Base-by-base conservation (phyloP, 1,140 invertebrate genomes). In the Pseudomyrmex pallidus region DNA sequence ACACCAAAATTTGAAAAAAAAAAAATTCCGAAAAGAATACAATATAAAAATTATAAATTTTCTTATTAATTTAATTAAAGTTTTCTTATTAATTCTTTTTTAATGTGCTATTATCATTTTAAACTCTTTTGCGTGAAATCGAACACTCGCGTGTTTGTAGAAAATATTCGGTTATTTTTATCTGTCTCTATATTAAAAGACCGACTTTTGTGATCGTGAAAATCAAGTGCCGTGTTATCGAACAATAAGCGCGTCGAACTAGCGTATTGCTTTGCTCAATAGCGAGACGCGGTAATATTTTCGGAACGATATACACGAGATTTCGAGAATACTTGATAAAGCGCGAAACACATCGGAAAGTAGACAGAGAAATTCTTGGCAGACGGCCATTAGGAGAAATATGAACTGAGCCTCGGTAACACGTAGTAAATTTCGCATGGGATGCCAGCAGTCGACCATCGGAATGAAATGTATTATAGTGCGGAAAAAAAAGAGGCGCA, bases 281-380 rank as follows among this genome's bases (percentile, higher is more conserved):
- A 56, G 57, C 13, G 35, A 48, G n/a, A 48, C 22, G 22, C n/a
- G 68, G 64, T n/a, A 78, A 70, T 70, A 70, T 54, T 78, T 48
- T 68, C 20, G 35, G 44, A 78, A 59, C 25, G 20, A 25, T 17
- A 68, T 57, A 68, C 76, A 70, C 35, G 35, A 78, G 35, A 78
- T 78, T 78, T 25, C 67, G 15, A 48, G 70, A 64, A 78, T 87
- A 78, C 74, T 87, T 46, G 56, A 73, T 46, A 56, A 82, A 84
- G 70, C 67, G 15, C 56, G 57, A 74, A 57, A 83, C 74, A 78
- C 78, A 78, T 52, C 74, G 63, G 80, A 63, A 54, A 87, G 73
- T 70, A 57, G 52, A 78, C 20, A 57, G 82, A 84, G 63, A 63
- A 62, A 80, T 80, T 80, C 61, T 84, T 87, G 86, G 86, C 86